Conservation (phyloP, 2,888 invertebrate genomes). For the Himalopsyche anomala region DNA sequence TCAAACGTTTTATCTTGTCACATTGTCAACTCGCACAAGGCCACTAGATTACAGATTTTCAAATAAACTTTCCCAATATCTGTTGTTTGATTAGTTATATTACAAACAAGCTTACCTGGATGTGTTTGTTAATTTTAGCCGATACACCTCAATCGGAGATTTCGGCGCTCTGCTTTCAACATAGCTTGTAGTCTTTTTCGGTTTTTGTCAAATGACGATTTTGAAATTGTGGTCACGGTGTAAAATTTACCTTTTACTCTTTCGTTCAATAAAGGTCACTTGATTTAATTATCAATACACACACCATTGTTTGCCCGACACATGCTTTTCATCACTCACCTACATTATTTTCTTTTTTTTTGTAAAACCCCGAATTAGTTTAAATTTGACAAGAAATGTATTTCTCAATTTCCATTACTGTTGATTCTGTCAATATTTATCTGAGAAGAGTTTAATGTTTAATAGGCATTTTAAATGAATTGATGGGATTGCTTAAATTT, state of each 20-base stretch:
- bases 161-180: not conserved
- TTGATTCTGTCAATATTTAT: no score
- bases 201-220: constrained; percentile 32
- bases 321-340: not conserved
- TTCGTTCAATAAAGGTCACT: constrained; percentile 27
- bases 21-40: constrained; percentile 60
- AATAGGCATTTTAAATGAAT: no score
- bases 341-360: no score
- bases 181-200: not conserved
- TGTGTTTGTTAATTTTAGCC: not conserved
- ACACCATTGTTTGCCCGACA: not conserved
- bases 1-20: constrained; percentile 55
- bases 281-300: not conserved
- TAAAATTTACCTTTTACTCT: constrained; percentile 36
- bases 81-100: constrained; percentile 31
- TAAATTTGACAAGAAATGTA: no score
- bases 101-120: not conserved
- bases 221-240: constrained; percentile 31
- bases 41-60: constrained; percentile 51
- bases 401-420: no score
- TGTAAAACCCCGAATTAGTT: no score
- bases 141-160: not conserved
- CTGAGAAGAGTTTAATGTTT: no score
- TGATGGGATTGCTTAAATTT: no score
- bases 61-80: constrained; percentile 37